A percentile compares a stretch with the other conserved stretches of the same genome.
phyloP scores from a whole-genome alignment of 2,797 vertebrate species.

The Smutsia temminckii region DNA sequence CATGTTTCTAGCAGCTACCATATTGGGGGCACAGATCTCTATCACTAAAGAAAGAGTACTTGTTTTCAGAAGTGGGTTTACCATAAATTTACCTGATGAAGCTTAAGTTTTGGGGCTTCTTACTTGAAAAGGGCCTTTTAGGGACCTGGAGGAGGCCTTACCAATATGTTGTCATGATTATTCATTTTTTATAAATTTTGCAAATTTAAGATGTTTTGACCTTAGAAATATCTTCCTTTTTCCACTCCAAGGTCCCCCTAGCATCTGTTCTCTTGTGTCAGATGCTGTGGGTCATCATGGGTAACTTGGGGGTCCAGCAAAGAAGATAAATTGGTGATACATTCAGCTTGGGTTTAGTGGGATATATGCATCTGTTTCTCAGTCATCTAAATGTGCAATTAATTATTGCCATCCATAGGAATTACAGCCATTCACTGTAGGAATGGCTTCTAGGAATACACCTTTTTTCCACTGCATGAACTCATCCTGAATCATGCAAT shows the following conservation, averaged over 20 bases:
- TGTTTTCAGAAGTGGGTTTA: not conserved
- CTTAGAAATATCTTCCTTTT: not conserved
- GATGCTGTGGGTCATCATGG: not conserved
- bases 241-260: not conserved
- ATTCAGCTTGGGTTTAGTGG: not conserved
- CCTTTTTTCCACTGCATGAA: not conserved
- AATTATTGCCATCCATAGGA: not conserved
- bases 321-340: not conserved
- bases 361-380: not conserved
- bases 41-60: not conserved
- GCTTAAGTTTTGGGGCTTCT: not conserved
- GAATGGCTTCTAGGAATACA: not conserved
- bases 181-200: not conserved
- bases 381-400: not conserved
- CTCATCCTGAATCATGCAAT: not conserved
- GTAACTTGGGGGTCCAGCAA: not conserved
- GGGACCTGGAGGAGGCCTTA: not conserved
- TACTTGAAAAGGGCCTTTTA: not conserved
- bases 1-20: too few relatives aligned
- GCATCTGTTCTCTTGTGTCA: not conserved
- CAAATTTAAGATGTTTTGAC: not conserved
- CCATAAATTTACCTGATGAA: not conserved
- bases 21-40: not conserved
- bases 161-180: not conserved
- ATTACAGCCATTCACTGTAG: not conserved